Conservation (phyloP, 2,888 invertebrate genomes). For the Dicyrtoma fusca region DNA sequence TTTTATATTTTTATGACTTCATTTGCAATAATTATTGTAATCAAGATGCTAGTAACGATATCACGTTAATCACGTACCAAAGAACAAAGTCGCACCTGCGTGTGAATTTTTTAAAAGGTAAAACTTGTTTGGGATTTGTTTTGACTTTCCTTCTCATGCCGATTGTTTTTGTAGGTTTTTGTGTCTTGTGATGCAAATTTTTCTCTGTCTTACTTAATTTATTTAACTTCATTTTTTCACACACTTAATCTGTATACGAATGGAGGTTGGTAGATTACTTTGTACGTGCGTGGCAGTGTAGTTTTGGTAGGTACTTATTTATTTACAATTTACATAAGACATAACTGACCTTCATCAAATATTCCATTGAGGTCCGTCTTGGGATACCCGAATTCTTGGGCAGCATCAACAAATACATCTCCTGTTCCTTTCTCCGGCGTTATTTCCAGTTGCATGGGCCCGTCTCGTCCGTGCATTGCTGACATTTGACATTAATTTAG, state of each 20-base stretch:
- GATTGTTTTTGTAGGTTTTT: neutral
- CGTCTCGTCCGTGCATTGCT: constrained; percentile 22
- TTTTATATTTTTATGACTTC: too few relatives aligned
- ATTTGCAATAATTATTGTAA: too few relatives aligned
- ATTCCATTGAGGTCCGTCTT: constrained; percentile 46
- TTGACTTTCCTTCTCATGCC: neutral
- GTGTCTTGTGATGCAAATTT: neutral
- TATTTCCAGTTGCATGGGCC: constrained; percentile 11
- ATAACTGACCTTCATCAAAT: constrained; percentile 40
- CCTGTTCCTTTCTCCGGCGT: constrained; percentile 29
- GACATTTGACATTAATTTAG: too few relatives aligned
- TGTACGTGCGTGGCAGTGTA: too few relatives aligned
- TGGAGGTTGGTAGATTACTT: too few relatives aligned
- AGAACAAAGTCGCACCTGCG: too few relatives aligned
- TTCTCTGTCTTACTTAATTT: neutral
- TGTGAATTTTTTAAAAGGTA: too few relatives aligned
- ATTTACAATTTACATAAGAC: neutral
- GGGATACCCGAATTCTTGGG: constrained; percentile 49
- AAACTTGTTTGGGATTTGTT: too few relatives aligned
- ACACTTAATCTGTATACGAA: neutral
- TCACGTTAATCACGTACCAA: too few relatives aligned
- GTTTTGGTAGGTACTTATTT: too few relatives aligned
- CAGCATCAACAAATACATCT: constrained; percentile 46
- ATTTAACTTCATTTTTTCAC: neutral
- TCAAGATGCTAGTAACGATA: too few relatives aligned